Evolutionary conservation across 1,140 invertebrate species (phyloP).

Genomic region (Pseudachorutes palmiensis): DNA sequence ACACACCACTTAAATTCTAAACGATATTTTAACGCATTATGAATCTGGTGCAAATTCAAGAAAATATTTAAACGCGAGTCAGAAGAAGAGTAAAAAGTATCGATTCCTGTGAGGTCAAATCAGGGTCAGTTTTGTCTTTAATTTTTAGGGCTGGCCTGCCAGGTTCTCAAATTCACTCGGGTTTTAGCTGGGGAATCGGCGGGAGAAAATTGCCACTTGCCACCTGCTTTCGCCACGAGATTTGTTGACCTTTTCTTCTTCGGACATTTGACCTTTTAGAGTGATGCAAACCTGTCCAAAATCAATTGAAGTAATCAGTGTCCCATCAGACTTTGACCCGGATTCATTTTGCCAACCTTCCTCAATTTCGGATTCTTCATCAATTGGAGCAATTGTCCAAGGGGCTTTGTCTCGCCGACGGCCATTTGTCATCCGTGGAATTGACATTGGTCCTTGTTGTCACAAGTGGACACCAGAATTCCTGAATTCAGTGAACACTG

Average conservation of each 20-base stretch:
- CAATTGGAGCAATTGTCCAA: background rate
- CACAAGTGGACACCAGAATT: conserved; percentile 49
- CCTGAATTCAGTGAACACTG: conserved; percentile 43
- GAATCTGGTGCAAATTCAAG: background rate
- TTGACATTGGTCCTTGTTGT: conserved; percentile 48
- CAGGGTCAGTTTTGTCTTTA: no score
- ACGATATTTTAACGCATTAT: background rate
- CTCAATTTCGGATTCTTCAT: background rate
- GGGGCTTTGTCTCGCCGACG: conserved; percentile 15
- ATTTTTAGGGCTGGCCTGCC: no score
- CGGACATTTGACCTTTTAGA: no score
- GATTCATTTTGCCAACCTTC: background rate
- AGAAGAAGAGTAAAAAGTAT: no score
- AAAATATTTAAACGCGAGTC: no score
- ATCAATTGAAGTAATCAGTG: background rate
- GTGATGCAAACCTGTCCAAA: background rate
- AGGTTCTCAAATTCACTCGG: no score
- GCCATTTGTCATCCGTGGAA: conserved; percentile 46
- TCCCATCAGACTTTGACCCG: background rate
- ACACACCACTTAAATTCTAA: background rate
- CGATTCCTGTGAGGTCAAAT: no score
- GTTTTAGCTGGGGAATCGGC: no score
- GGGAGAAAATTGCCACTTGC: no score
- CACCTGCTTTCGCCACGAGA: no score
- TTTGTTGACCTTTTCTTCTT: no score